Evolutionary conservation across 2,888 invertebrate species (phyloP), one percentile per base, ranked within the genome.

Genomic region (Drosophila prolongata): DNA sequence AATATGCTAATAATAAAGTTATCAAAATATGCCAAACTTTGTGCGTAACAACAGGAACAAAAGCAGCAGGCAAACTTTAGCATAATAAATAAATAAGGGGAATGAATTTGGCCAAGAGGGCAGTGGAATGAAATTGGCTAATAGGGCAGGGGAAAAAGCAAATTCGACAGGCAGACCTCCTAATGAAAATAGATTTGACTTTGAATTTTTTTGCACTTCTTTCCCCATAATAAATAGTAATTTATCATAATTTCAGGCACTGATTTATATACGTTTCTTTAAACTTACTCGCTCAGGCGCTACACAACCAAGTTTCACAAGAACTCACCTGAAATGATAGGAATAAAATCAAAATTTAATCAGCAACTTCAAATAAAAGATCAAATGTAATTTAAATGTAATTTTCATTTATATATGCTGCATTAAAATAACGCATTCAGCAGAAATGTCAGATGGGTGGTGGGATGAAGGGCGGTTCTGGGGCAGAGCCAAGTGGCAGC

Each of bases 1-100:
- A 75, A 44, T 47, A 49, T 62, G 90, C 89, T 89, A 89, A 90
- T 90, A 89, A 90, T 90, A 83, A 89, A 89, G 89, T 90, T 89
- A 83, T 73, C 80, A 77, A 90, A 88, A 89, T 81, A 90, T 89
- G 84, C 89, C 80, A 84, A 89, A 89, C 79, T 89, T 90, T 89
- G 72, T 50, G 80, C 78, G 74, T 27, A 59, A 71, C 53, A 77
- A 61, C 56, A 60, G 46, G 57, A 55, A 30, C 57, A 59, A 44
- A 62, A 52, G 56, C 42, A 55, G 43, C 47, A 55, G 53, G 46
- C 61, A 82, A 83, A 88, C 80, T 83, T 83, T 76, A 78, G 62
- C 83, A 83, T 88, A 83, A 83, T 83, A 82, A 82, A 82, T 82
- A 83, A 88, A 83, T 74, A 85, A 73, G 70, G 76, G 62, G 64